A percentile compares a stretch with the other conserved stretches of the same genome.
phyloP scores from a whole-genome alignment of 2,888 invertebrate species.

The Aricia artaxerxes region DNA sequence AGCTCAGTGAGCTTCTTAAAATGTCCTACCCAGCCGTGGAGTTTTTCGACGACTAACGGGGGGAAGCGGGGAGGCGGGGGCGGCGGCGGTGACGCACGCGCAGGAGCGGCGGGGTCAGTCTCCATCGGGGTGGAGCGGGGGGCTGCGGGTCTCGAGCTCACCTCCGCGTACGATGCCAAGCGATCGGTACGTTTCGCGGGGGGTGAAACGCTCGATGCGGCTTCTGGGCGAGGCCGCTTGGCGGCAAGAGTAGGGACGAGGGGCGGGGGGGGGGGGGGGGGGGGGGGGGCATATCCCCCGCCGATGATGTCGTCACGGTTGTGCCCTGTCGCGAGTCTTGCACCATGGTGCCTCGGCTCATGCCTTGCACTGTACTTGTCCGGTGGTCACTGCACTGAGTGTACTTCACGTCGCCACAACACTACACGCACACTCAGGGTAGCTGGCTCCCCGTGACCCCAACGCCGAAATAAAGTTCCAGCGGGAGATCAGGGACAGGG shows the following conservation, averaged over 20 bases:
- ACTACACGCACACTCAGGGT: too few species aligned
- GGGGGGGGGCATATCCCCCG: too few species aligned
- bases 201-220: not conserved
- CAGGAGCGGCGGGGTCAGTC: not conserved
- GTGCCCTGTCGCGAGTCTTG: not conserved
- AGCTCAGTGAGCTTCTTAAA: not conserved
- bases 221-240: not conserved
- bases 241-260: not conserved
- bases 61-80: not conserved
- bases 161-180: not conserved
- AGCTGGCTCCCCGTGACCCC: too few species aligned
- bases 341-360: not conserved
- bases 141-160: not conserved
- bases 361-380: not conserved
- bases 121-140: not conserved
- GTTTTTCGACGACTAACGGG: not conserved
- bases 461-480: too few species aligned
- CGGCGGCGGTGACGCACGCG: not conserved
- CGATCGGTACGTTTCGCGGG: not conserved
- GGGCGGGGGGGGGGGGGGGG: too few species aligned
- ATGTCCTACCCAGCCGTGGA: not conserved
- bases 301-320: too few species aligned
- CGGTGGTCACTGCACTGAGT: too few species aligned
- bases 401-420: too few species aligned
- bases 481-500: too few species aligned